Conservation (phyloP, 1,140 invertebrate genomes). For the Papilio machaon region DNA sequence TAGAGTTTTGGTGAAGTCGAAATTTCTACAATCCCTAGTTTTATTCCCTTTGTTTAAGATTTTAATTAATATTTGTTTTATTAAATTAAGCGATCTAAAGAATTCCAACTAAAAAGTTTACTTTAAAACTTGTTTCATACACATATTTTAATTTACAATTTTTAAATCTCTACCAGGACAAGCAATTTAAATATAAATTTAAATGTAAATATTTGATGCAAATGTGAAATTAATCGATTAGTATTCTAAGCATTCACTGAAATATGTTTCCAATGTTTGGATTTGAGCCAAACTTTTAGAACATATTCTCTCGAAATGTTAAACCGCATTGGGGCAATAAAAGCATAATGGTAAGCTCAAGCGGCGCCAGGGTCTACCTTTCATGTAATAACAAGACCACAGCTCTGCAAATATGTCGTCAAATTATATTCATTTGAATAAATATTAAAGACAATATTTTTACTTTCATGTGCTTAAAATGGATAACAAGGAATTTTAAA, state of each 20-base stretch:
- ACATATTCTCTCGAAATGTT: not conserved
- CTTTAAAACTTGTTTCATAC: not conserved
- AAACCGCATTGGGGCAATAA: conserved; percentile 3
- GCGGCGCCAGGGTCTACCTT: not conserved
- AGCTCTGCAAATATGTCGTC: not conserved
- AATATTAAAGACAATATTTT: not conserved
- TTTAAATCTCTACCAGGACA: not conserved
- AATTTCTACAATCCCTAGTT: too few species aligned
- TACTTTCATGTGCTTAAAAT: too few species aligned
- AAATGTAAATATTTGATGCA: not conserved
- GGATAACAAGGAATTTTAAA: too few species aligned
- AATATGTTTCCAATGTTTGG: conserved; percentile 3
- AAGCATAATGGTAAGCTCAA: not conserved
- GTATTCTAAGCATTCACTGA: not conserved
- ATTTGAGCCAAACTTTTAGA: not conserved
- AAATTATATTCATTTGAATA: not conserved
- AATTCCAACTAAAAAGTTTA: too few species aligned
- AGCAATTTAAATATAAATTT: not conserved
- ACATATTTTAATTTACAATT: not conserved
- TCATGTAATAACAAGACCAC: conserved; percentile 10
- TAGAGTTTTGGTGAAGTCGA: too few species aligned
- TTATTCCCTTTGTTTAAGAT: too few species aligned
- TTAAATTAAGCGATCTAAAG: too few species aligned
- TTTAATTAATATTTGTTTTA: too few species aligned
- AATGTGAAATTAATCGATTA: not conserved